Conservation (phyloP, 2,113 vertebrate genomes). For the Paramisgurnus dabryanus region DNA sequence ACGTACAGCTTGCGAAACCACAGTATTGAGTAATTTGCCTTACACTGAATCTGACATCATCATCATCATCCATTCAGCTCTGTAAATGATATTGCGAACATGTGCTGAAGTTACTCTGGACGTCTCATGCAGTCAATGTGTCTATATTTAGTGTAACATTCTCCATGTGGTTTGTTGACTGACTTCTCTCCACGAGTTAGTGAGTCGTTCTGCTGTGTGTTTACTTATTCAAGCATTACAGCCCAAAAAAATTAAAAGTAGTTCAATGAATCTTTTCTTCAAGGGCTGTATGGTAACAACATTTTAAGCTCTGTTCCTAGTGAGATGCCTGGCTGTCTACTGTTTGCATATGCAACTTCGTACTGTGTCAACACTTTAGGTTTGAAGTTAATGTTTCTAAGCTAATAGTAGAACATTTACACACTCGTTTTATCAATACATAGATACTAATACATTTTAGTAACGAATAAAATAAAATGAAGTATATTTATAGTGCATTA, state of each 20-base stretch:
- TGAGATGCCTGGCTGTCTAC: too few species aligned
- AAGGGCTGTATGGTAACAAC: neutral
- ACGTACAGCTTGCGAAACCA: neutral
- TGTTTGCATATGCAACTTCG: too few species aligned
- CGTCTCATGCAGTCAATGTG: neutral
- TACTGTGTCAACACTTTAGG: too few species aligned
- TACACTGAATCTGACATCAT: neutral
- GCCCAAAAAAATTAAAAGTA: neutral
- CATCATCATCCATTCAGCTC: too few species aligned
- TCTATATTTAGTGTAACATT: conserved; percentile 53
- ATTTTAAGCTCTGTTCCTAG: neutral
- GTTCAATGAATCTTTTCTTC: neutral
- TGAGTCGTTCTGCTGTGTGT: neutral
- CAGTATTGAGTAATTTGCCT: neutral
- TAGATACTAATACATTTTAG: too few species aligned
- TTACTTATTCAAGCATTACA: conserved; percentile 4
- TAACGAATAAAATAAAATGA: too few species aligned
- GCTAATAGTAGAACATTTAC: too few species aligned
- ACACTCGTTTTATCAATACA: too few species aligned
- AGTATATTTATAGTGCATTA: too few species aligned
- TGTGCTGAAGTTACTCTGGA: conserved; percentile 26
- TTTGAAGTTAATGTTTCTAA: too few species aligned
- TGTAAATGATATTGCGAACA: neutral
- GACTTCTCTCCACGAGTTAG: conserved; percentile 9
- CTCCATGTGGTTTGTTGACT: conserved; percentile 42